Percentiles rank a stretch among this genome's conserved stretches.
Conservation (phyloP, 2,113 vertebrate species). For the Megalops atlanticus region DNA sequence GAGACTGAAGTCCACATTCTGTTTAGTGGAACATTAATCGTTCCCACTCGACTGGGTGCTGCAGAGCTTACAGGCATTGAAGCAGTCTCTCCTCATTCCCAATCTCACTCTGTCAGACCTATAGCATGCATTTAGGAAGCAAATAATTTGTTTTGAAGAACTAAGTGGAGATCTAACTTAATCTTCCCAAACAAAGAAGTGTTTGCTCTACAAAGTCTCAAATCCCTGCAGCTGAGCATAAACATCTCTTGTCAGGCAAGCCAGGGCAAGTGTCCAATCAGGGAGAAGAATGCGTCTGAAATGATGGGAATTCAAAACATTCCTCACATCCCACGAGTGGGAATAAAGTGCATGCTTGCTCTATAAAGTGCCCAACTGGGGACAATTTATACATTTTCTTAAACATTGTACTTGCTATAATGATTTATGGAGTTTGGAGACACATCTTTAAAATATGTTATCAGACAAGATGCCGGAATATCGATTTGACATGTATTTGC, state of each 20-base stretch:
- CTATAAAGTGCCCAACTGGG: constrained; percentile 7
- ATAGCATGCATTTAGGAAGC: constrained; percentile 7
- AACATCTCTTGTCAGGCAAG: constrained; percentile 60
- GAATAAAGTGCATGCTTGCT: constrained; percentile 37
- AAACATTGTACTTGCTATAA: neutral
- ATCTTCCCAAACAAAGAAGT: constrained; percentile 48
- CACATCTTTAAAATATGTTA: neutral
- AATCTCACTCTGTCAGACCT: neutral
- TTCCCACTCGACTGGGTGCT: no score
- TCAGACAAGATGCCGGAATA: neutral
- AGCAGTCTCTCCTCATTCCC: neutral
- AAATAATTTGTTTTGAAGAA: neutral
- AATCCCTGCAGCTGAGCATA: constrained; percentile 49
- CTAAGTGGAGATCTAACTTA: constrained; percentile 53
- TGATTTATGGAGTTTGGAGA: neutral
- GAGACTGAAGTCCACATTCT: neutral
- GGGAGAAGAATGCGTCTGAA: constrained; percentile 58
- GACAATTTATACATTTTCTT: neutral
- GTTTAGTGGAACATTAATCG: neutral
- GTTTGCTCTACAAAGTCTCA: constrained; percentile 59
- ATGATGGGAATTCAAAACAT: constrained; percentile 63
- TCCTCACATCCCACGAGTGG: constrained; percentile 45
- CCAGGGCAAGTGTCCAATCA: constrained; percentile 64
- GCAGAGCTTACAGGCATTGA: no score
- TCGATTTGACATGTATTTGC: neutral